Conservation (phyloP, 2,797 vertebrate species). For the Molossus alvarezi region DNA sequence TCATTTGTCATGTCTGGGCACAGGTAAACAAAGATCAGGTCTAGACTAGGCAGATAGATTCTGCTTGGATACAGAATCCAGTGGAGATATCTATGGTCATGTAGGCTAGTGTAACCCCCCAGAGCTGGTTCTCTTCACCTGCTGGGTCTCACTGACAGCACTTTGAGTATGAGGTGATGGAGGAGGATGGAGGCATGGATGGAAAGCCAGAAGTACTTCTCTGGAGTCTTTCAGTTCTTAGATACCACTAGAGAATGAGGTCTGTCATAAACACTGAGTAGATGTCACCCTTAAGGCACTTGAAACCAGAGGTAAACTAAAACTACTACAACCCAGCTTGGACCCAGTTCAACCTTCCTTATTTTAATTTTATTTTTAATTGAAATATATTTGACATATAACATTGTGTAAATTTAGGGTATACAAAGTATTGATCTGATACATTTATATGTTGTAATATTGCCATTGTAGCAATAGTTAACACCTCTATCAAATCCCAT, state of each 20-base stretch:
- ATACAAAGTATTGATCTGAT: background rate
- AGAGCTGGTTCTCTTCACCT: background rate
- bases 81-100: background rate
- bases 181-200: background rate
- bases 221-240: background rate
- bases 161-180: background rate
- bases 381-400: constrained; percentile 28
- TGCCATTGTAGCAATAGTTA: background rate
- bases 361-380: background rate
- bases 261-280: background rate
- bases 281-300: background rate
- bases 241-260: background rate
- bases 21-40: background rate
- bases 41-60: background rate
- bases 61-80: background rate
- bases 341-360: background rate
- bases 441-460: background rate
- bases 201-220: background rate
- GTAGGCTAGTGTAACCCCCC: background rate
- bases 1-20: constrained; percentile 12
- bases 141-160: background rate
- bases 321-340: background rate
- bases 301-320: background rate
- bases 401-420: background rate
- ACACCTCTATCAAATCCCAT: background rate